These are phyloP conservation scores for Pelodytes ibericus DNA, from an alignment of 2,797 vertebrate genomes.

Conservation along the genomic window DNA sequence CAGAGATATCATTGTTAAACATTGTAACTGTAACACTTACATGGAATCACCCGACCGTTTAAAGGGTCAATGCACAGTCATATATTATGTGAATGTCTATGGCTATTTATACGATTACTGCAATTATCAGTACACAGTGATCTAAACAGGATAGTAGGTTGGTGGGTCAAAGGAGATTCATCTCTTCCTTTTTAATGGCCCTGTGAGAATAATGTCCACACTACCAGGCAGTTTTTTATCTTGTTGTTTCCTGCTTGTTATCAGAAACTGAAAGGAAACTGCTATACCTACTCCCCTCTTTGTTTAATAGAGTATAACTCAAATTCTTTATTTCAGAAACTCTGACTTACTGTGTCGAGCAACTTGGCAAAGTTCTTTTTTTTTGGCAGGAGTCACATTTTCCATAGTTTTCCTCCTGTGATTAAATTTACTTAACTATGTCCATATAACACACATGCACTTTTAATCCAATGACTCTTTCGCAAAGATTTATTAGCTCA, in stretches of 20 bases:
- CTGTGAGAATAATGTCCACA: background rate
- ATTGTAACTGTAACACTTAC: no score
- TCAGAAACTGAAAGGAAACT: slow-evolving; percentile 15
- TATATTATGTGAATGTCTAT: no score
- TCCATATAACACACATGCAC: background rate
- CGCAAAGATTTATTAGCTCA: background rate
- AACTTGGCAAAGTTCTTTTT: slow-evolving; percentile 3
- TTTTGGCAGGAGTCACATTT: background rate
- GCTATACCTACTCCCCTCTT: background rate
- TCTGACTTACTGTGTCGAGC: background rate
- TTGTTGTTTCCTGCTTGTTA: slow-evolving; percentile 33
- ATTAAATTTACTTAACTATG: background rate
- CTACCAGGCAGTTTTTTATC: slow-evolving; percentile 5
- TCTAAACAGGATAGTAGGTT: no score
- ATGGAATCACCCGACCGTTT: no score
- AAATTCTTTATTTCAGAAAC: background rate
- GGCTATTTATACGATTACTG: no score
- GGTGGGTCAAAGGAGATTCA: background rate
- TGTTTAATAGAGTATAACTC: background rate
- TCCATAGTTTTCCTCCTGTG: background rate
- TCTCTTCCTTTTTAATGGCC: background rate
- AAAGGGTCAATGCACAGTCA: no score
- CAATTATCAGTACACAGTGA: no score
- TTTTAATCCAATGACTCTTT: background rate
- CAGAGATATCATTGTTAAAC: no score